A percentile compares a stretch with the other conserved stretches of the same genome.
Conservation (phyloP, 2,888 invertebrate genomes). For the Cheilosia pagana region DNA sequence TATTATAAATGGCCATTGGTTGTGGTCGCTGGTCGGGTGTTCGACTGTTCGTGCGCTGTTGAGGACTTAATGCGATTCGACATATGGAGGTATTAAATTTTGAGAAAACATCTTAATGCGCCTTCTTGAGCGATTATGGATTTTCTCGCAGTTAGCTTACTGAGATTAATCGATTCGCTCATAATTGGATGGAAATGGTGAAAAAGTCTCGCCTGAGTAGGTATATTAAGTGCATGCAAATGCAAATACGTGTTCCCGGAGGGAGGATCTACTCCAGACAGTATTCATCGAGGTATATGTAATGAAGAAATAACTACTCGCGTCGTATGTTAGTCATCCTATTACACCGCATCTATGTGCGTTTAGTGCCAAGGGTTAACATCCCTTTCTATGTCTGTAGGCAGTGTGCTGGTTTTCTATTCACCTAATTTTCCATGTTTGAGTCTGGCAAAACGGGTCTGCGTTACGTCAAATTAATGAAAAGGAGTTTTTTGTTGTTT, state of each 20-base stretch:
- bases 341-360: slow-evolving; percentile 7
- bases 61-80: slow-evolving; percentile 18
- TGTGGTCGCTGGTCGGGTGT: background rate
- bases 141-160: slow-evolving; percentile 16
- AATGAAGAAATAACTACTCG: background rate
- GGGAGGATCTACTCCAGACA: slow-evolving; percentile 47
- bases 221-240: slow-evolving; percentile 15
- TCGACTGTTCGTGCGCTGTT: slow-evolving; percentile 19
- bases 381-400: slow-evolving; percentile 32
- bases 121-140: slow-evolving; percentile 23
- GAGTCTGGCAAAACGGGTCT: slow-evolving; percentile 36
- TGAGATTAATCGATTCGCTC: slow-evolving; percentile 34
- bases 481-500: slow-evolving; percentile 6
- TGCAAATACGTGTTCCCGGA: background rate
- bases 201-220: slow-evolving; percentile 25
- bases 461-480: slow-evolving; percentile 27
- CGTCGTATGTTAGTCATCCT: background rate
- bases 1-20: slow-evolving; percentile 58
- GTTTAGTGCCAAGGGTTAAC: slow-evolving; percentile 35
- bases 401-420: slow-evolving; percentile 14
- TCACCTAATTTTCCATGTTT: slow-evolving; percentile 48
- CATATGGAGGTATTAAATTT: slow-evolving; percentile 29
- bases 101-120: slow-evolving; percentile 48
- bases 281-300: slow-evolving; percentile 17
- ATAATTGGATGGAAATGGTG: slow-evolving; percentile 34